Conservation (phyloP, 2,888 invertebrate species). For the Nephrotoma flavescens region DNA sequence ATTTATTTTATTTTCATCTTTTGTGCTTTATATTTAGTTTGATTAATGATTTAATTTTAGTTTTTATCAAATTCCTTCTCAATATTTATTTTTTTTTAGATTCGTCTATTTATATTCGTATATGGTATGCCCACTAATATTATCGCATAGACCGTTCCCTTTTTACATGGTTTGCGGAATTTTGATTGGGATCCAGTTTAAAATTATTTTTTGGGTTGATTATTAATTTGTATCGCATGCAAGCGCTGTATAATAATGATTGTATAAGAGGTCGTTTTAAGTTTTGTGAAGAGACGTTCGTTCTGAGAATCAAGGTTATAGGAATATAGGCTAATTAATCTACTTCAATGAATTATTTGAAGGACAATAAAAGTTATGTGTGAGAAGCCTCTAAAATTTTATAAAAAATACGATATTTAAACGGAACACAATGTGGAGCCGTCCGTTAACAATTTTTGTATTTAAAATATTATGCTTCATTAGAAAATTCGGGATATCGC, state of each 20-base stretch:
- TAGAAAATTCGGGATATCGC: too few relatives aligned
- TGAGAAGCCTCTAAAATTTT: neutral
- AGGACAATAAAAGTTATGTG: neutral
- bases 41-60: neutral
- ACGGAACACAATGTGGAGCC: too few relatives aligned
- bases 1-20: neutral
- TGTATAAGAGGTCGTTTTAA: neutral
- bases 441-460: too few relatives aligned
- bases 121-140: neutral
- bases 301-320: neutral
- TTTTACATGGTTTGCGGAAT: neutral
- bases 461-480: too few relatives aligned
- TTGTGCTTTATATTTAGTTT: neutral
- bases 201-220: neutral
- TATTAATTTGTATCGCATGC: neutral
- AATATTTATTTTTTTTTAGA: neutral
- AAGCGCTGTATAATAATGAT: neutral
- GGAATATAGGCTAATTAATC: neutral
- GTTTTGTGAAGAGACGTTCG: neutral
- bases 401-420: too few relatives aligned
- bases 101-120: neutral
- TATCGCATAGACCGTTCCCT: neutral
- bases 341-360: neutral
- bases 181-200: neutral
- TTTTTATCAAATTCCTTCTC: neutral